These are phyloP conservation scores for Bombus cullumanus DNA, from an alignment of 1,140 invertebrate genomes.

Conservation along the genomic window DNA sequence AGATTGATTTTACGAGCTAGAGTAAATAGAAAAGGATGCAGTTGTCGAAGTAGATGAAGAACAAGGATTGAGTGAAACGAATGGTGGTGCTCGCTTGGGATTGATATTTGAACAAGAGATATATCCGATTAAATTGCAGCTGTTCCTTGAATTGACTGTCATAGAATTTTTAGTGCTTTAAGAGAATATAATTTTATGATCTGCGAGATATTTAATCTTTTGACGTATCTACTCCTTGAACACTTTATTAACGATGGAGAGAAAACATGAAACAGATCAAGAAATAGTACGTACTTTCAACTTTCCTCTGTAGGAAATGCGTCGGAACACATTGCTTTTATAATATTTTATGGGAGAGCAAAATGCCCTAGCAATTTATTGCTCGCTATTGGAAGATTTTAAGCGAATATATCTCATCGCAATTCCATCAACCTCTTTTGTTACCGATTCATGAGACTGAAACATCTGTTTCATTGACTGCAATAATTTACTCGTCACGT, in stretches of 20 bases:
- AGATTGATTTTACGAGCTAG: not conserved
- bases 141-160: not conserved
- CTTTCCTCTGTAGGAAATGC: not conserved
- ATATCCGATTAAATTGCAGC: not conserved
- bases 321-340: not conserved
- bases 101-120: not conserved
- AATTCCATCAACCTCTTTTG: not conserved
- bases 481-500: not conserved
- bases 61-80: not conserved
- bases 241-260: not conserved
- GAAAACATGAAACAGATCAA: not conserved
- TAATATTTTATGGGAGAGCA: not conserved
- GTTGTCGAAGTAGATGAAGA: not conserved
- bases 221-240: not conserved
- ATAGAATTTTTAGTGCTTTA: not conserved
- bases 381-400: not conserved
- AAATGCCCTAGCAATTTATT: not conserved
- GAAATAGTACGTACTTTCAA: too few species aligned
- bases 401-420: not conserved
- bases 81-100: not conserved
- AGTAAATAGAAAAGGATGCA: not conserved
- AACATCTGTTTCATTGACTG: not conserved
- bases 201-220: not conserved
- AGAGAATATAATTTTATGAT: not conserved
- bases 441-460: not conserved